Evolutionary conservation across 2,113 vertebrate species (phyloP).

Genomic region (Campylomormyrus numenius): DNA sequence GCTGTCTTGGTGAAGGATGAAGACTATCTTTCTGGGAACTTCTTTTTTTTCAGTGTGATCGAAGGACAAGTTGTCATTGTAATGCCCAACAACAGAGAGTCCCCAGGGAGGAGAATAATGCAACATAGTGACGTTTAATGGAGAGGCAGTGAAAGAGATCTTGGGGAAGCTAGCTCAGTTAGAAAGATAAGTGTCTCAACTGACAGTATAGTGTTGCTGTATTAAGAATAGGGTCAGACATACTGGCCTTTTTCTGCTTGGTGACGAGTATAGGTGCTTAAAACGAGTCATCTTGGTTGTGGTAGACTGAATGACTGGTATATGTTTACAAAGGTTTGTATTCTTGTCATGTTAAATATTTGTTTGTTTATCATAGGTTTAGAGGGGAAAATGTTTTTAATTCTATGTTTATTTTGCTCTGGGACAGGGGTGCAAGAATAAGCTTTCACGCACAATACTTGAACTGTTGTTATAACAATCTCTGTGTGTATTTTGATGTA

Average conservation of each 20-base stretch:
- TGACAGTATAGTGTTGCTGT: slow-evolving; percentile 35
- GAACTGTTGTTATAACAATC: neutral
- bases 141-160: slow-evolving; percentile 25
- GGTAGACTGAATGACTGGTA: neutral
- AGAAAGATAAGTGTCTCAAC: slow-evolving; percentile 20
- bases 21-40: neutral
- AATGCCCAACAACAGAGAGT: slow-evolving; percentile 14
- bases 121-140: slow-evolving; percentile 28
- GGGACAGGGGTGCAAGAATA: neutral
- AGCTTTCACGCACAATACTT: neutral
- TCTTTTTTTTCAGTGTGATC: neutral
- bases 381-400: neutral
- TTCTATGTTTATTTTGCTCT: neutral
- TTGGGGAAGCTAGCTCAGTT: slow-evolving; percentile 14
- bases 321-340: neutral
- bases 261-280: slow-evolving; percentile 7
- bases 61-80: slow-evolving; percentile 19
- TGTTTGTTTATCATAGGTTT: neutral
- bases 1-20: neutral
- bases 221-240: slow-evolving; percentile 24
- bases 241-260: slow-evolving; percentile 20
- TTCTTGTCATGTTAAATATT: neutral
- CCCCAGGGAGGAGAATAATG: slow-evolving; percentile 26
- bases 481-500: neutral
- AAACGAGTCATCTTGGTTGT: neutral